phyloP scores from a whole-genome alignment of 92 coral and sea anemone genomes.

The Epizoanthus fatuus region DNA sequence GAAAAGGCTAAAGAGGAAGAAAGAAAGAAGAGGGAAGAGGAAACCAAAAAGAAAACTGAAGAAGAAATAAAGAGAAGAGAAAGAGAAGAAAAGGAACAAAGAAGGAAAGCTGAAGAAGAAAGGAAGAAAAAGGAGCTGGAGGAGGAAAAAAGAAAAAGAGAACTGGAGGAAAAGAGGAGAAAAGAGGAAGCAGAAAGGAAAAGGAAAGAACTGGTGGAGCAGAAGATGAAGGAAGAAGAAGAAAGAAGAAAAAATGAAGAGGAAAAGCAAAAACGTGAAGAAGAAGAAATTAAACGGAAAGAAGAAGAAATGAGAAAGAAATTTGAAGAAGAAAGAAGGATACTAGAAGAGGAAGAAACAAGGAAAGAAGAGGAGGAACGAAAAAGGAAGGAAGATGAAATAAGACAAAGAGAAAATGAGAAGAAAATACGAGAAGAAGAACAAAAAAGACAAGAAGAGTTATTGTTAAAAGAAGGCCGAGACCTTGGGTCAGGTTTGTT shows the following conservation, averaged over 20 bases:
- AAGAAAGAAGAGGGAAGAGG: slow-evolving; percentile 42
- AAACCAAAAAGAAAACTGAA: slow-evolving; percentile 45
- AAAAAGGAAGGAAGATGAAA: slow-evolving; percentile 30
- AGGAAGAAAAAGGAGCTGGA: slow-evolving; percentile 45
- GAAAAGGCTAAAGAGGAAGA: background rate
- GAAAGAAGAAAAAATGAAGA: slow-evolving; percentile 23
- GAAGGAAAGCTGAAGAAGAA: slow-evolving; percentile 40
- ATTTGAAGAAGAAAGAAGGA: slow-evolving; percentile 34
- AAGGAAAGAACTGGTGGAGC: slow-evolving; percentile 38
- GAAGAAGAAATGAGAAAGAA: slow-evolving; percentile 35
- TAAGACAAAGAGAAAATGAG: slow-evolving; percentile 3
- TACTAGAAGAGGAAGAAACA: slow-evolving; percentile 28
- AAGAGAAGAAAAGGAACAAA: slow-evolving; percentile 37
- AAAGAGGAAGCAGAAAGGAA: slow-evolving; percentile 48
- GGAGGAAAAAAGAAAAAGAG: slow-evolving; percentile 42
- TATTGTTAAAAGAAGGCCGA: slow-evolving; percentile 33
- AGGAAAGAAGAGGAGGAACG: slow-evolving; percentile 24
- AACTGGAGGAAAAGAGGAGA: slow-evolving; percentile 56
- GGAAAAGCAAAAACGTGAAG: slow-evolving; percentile 36
- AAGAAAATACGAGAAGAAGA: slow-evolving; percentile 12
- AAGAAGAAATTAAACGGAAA: slow-evolving; percentile 14
- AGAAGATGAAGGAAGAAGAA: slow-evolving; percentile 33
- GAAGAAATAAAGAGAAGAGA: slow-evolving; percentile 47
- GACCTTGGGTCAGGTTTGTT: slow-evolving; percentile 42
- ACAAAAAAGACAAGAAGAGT: slow-evolving; percentile 31